Evolutionary conservation across 2,113 vertebrate species (phyloP).

Genomic region (Siphamia tubifer): DNA sequence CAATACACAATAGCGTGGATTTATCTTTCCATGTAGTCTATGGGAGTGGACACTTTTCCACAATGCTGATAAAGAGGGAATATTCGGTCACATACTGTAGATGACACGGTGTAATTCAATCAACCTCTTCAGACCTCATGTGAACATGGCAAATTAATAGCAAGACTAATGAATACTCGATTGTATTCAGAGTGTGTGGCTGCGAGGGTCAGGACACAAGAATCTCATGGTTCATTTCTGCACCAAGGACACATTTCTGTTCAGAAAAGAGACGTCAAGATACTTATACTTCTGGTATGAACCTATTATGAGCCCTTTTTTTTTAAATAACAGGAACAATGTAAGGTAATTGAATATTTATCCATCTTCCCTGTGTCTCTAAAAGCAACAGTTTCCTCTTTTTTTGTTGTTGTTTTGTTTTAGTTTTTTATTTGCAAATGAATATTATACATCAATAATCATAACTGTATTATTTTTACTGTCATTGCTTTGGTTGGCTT

Average conservation of each 20-base stretch:
- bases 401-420: too few species aligned
- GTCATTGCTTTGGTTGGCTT: too few species aligned
- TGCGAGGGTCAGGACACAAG: slow-evolving; percentile 19
- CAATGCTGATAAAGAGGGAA: too few species aligned
- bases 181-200: slow-evolving; percentile 27
- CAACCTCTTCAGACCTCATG: slow-evolving; percentile 38
- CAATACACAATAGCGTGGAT: too few species aligned
- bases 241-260: slow-evolving; percentile 44
- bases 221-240: slow-evolving; percentile 29
- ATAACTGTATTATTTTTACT: too few species aligned
- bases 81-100: too few species aligned
- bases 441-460: too few species aligned
- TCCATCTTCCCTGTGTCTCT: not conserved
- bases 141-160: slow-evolving; percentile 37
- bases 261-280: not conserved
- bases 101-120: too few species aligned
- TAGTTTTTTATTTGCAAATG: too few species aligned
- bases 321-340: not conserved
- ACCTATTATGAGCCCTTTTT: not conserved
- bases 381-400: not conserved
- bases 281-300: not conserved
- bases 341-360: not conserved
- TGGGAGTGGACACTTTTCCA: not conserved
- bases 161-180: slow-evolving; percentile 45
- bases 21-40: too few species aligned